Evolutionary conservation across 2,888 invertebrate genomes (phyloP), one percentile per base, ranked within the genome.

Genomic region (Zygaena filipendulae): DNA sequence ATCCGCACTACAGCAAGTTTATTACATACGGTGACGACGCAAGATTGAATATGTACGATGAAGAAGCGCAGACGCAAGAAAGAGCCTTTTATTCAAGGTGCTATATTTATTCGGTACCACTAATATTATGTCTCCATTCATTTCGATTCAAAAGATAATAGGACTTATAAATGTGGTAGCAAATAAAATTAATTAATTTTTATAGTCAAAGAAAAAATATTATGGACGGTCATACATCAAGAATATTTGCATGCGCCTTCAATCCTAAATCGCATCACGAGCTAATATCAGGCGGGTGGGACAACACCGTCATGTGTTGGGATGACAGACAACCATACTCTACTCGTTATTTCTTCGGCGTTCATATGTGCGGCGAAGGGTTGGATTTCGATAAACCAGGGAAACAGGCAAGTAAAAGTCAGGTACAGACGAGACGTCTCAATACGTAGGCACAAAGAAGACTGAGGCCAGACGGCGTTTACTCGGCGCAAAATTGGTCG

Each of bases 201-300:
- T 56, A 28, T 49, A 85, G 85, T 45, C 64, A 72, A 34, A 56
- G 64, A 34, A 75, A 61, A 40, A 71, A 68, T 39, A 30, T 52
- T 20, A 57, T 75, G 27, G 84, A 87, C 42, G 87, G 87, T 1
- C 87, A 87, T 43, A 81, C 69, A 21, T 85, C 85, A 4, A 68
- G 87, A 49, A 82, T 88, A 40, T 87, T 85, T 43, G 77, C 84
- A 2, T 84, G 84, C 11, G 80, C 82, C 22, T 88, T 87, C 49
- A 83, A 88, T 49, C 87, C 88, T 0, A 75, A 74, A 45, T 84
- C 84, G 7, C 75, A 82, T 29, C 82, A 86, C 49, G 88, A 88
- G 58, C 53, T 88, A 33, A 67, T 87, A 38, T 85, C 86, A 2
- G 87, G 86, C 1, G 87, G 88, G 5, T 87, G 87, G 86, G 87